A percentile compares a stretch with the other conserved stretches of the same genome.
These are phyloP conservation scores for Actenoides hombroni DNA, from an alignment of 2,113 vertebrate species.

Conservation along the genomic window DNA sequence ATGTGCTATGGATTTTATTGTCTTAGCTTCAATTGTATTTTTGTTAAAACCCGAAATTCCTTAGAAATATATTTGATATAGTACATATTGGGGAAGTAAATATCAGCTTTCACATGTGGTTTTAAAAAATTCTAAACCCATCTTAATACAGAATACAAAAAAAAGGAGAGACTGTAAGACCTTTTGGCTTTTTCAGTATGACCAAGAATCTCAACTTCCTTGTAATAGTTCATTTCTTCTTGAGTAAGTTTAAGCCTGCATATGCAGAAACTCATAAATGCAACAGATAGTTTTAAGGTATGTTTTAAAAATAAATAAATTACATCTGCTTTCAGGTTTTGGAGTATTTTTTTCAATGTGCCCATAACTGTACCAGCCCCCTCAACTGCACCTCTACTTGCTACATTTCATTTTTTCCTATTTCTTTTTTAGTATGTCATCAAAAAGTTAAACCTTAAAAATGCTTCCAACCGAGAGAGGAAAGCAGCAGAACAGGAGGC, in stretches of 20 bases:
- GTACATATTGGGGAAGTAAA: not conserved
- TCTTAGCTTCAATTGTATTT: not conserved
- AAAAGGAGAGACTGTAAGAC: not conserved
- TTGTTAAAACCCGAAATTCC: not conserved
- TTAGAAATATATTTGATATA: not conserved
- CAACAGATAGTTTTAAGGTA: not conserved
- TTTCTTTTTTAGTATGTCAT: slow-evolving; percentile 87
- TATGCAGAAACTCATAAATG: not conserved
- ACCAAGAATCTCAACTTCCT: not conserved
- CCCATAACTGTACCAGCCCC: not conserved
- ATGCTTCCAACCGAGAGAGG: slow-evolving; percentile 85
- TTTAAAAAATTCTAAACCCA: not conserved
- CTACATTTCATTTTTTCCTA: not conserved
- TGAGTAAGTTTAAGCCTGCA: not conserved
- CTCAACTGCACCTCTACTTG: not conserved
- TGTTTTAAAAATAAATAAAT: not conserved
- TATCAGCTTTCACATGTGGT: not conserved
- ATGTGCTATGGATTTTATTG: not conserved
- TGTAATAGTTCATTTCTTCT: not conserved
- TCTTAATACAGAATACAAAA: not conserved
- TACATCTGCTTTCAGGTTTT: not conserved
- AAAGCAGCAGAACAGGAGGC: slow-evolving; percentile 93
- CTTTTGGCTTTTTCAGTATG: not conserved
- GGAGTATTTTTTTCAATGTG: not conserved
- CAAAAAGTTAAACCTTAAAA: slow-evolving; percentile 91